A percentile compares a stretch with the other conserved stretches of the same genome.
Conservation (phyloP, 2,888 invertebrate species). For the Scotopteryx bipunctaria region DNA sequence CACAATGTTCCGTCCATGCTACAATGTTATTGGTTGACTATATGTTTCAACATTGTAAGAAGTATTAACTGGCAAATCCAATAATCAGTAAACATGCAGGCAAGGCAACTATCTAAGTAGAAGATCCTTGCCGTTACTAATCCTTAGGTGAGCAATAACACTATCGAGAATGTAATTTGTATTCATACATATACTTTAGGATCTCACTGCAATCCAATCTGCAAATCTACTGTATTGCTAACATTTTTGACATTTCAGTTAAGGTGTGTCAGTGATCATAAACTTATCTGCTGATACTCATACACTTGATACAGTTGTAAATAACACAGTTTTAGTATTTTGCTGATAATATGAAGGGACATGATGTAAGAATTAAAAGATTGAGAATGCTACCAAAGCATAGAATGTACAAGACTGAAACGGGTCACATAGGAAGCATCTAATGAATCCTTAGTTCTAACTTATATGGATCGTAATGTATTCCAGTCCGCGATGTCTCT, state of each 20-base stretch:
- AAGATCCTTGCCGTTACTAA: slow-evolving; percentile 12
- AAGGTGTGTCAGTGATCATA: slow-evolving; percentile 5
- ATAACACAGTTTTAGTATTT: slow-evolving; percentile 9
- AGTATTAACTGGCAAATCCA: neutral
- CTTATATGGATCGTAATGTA: slow-evolving; percentile 26
- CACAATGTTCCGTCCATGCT: neutral
- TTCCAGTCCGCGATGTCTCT: slow-evolving; percentile 27
- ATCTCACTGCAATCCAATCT: neutral
- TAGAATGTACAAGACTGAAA: slow-evolving; percentile 18
- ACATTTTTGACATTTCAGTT: slow-evolving; percentile 4
- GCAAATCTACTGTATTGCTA: neutral
- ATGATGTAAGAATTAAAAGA: slow-evolving; percentile 7
- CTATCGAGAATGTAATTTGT: slow-evolving; percentile 10
- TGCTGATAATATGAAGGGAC: no score
- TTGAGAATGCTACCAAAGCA: slow-evolving; percentile 4
- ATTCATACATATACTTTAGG: slow-evolving; percentile 1
- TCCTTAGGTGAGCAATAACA: slow-evolving; percentile 8
- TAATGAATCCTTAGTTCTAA: slow-evolving; percentile 21
- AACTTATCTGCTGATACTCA: slow-evolving; percentile 14
- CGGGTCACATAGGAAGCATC: slow-evolving; percentile 27
- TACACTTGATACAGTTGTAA: slow-evolving; percentile 6
- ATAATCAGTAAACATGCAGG: slow-evolving; percentile 12
- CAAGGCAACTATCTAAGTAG: slow-evolving; percentile 9
- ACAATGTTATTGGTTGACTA: slow-evolving; percentile 2
- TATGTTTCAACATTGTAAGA: slow-evolving; percentile 10